Conservation (phyloP, 2,113 vertebrate species). For the Onychorhynchus coronatus region DNA sequence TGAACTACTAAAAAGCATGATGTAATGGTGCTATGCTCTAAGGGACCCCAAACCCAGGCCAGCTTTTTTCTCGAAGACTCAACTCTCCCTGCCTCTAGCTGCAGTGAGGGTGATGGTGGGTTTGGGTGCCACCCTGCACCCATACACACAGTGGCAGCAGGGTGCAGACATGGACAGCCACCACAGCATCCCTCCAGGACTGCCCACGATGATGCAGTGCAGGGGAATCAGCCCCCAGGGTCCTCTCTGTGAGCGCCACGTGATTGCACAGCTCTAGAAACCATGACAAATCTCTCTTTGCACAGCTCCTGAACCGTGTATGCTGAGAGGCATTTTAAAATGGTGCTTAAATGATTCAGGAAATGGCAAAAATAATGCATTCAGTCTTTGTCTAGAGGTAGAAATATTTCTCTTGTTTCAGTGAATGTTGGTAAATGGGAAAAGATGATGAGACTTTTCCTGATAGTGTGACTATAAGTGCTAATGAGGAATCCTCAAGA, state of each 20-base stretch:
- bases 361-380: neutral
- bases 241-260: rapidly evolving
- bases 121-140: neutral
- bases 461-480: neutral
- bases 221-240: neutral
- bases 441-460: neutral
- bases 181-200: neutral
- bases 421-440: neutral
- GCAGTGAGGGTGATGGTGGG: neutral
- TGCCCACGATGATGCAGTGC: neutral
- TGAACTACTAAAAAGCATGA: neutral
- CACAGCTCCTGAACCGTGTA: rapidly evolving
- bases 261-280: neutral
- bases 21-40: neutral
- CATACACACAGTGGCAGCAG: rapidly evolving
- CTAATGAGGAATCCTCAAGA: neutral
- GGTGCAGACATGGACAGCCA: neutral
- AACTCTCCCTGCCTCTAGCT: rapidly evolving
- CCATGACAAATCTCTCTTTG: neutral
- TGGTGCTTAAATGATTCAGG: neutral
- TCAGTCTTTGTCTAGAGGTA: neutral
- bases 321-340: neutral
- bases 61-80: neutral
- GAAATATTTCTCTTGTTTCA: neutral
- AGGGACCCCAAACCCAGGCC: neutral